Evolutionary conservation across 2,888 invertebrate species (phyloP), one percentile per base, ranked within the genome.

Genomic region (Strigamia crassipes): DNA sequence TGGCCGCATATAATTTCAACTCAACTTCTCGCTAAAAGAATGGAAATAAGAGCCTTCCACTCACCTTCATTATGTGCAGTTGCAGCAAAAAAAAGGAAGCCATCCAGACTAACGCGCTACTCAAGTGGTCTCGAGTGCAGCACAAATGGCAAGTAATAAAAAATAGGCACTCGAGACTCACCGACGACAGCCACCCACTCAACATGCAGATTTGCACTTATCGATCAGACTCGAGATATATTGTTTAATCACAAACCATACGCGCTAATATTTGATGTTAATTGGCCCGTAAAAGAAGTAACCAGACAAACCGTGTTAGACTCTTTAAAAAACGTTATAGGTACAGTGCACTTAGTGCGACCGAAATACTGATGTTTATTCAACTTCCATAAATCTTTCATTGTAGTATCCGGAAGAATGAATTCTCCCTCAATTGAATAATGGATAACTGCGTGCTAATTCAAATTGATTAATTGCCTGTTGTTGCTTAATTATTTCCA

Each of bases 41-140:
- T 51, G 51, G 51, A 51, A 51, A 51, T 51, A 51, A 51, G 51
- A 51, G 51, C 51, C 51, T 51, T 51, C 51, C 51, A n/a, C 18
- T 51, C 51, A 51, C 51, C 51, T 51, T 51, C 51, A 51, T 51
- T 51, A 51, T 51, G 51, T 51, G 51, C 51, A 51, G 51, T 51
- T 51, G 51, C 51, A 51, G 51, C n/a, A 51, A 51, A 51, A 51
- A 51, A 18, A n/a, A n/a, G 51, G 51, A 51, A 51, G n/a, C 51
- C 51, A 51, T 51, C 51, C 51, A 51, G 51, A 51, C 51, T 51
- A 51, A 51, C 51, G 51, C 51, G 51, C 51, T 51, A 51, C 51
- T 51, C 51, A 51, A 51, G 51, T 51, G 51, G 51, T 51, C 51
- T 51, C 51, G 51, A 51, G 51, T 51, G 51, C 15, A 51, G 51